Conservation (phyloP, 2,797 vertebrate genomes). For the Danionella dracula region DNA sequence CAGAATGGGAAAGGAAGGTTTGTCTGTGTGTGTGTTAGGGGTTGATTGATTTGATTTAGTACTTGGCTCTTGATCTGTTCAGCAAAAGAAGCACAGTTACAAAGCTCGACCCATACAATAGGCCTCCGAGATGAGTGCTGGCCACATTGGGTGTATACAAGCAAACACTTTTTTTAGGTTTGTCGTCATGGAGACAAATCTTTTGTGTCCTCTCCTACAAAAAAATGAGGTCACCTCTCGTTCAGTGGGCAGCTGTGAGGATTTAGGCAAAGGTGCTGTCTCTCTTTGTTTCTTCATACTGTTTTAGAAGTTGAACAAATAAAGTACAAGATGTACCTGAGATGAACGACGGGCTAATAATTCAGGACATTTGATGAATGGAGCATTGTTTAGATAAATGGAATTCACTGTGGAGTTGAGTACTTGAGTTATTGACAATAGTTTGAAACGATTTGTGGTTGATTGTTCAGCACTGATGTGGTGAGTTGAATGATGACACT, state of each 20-base stretch:
- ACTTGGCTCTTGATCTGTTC: neutral
- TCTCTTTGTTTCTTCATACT: conserved; percentile 5
- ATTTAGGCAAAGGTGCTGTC: conserved; percentile 27
- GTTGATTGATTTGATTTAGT: too few relatives aligned
- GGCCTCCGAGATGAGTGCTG: conserved; percentile 23
- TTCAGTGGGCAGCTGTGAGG: conserved; percentile 37
- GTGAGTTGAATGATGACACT: too few relatives aligned
- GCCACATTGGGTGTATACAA: conserved; percentile 35
- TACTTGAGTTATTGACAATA: too few relatives aligned
- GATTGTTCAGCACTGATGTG: too few relatives aligned
- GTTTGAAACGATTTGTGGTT: too few relatives aligned
- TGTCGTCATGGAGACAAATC: conserved; percentile 43
- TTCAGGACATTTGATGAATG: neutral
- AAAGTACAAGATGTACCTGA: conserved; percentile 5
- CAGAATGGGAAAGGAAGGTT: too few relatives aligned
- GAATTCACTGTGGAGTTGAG: too few relatives aligned
- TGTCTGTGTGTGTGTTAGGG: too few relatives aligned
- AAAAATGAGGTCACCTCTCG: conserved; percentile 42
- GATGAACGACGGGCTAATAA: neutral
- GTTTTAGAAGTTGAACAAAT: neutral
- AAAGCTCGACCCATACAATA: conserved; percentile 17
- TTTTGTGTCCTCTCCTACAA: conserved; percentile 42
- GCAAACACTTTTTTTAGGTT: conserved; percentile 35
- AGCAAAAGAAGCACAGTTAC: neutral
- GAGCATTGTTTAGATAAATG: neutral